phyloP scores from a whole-genome alignment of 2,797 vertebrate species.

The Sebastes variabilis region DNA sequence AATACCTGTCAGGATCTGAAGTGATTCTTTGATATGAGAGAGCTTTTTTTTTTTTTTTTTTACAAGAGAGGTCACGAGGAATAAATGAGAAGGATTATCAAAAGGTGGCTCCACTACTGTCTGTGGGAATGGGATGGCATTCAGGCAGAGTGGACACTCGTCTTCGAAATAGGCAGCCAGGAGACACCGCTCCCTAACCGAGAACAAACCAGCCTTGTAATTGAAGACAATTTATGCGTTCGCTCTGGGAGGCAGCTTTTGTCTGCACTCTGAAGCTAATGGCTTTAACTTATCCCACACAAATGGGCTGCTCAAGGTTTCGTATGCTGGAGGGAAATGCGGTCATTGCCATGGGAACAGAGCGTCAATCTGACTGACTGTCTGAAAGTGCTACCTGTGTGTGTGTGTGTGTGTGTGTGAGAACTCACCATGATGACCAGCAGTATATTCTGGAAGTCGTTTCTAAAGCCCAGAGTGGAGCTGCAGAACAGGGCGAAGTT shows the following conservation, averaged over 20 bases:
- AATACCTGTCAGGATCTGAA: conserved; percentile 12
- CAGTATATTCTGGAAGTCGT: conserved; percentile 96
- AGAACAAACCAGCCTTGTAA: conserved; percentile 43
- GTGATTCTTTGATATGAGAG: background rate
- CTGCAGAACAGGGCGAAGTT: conserved; percentile 98
- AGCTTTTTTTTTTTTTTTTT: background rate
- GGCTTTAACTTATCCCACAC: conserved; percentile 18
- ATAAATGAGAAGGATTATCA: conserved; percentile 1
- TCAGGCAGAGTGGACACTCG: conserved; percentile 40
- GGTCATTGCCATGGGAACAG: conserved; percentile 37
- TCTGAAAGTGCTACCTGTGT: conserved; percentile 4
- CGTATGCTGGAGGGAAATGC: background rate
- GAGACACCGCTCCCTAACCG: conserved; percentile 27
- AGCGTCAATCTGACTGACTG: background rate
- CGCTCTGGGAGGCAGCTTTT: conserved; percentile 46
- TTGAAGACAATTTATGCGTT: conserved; percentile 52
- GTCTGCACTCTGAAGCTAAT: conserved; percentile 32
- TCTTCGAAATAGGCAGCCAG: conserved; percentile 25
- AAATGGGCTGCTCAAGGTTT: conserved; percentile 21
- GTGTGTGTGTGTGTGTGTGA: background rate
- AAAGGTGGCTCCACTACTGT: conserved; percentile 26
- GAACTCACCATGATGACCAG: conserved; percentile 94
- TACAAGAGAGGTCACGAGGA: background rate
- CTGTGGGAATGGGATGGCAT: conserved; percentile 72
- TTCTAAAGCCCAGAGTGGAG: conserved; percentile 92